Percentiles rank a stretch among this genome's conserved stretches.
Conservation (phyloP, 2,113 vertebrate genomes). For the Echinops telfairi region DNA sequence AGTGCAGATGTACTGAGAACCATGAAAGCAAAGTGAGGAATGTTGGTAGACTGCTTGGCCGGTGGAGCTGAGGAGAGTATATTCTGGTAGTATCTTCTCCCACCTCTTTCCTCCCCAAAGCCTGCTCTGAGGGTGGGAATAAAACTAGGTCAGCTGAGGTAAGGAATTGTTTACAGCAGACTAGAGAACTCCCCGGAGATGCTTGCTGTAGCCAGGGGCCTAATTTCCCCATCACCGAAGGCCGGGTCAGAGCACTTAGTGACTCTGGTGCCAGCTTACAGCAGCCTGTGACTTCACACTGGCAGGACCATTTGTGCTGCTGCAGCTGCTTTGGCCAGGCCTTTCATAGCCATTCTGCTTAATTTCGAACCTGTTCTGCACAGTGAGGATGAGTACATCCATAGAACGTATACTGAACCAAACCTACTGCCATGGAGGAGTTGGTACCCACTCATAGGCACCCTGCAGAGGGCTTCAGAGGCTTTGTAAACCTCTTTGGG, state of each 20-base stretch:
- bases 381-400: constrained; percentile 23
- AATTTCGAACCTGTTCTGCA: constrained; percentile 10
- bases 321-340: constrained; percentile 55
- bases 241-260: constrained; percentile 46
- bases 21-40: not conserved
- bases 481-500: too few relatives aligned
- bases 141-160: constrained; percentile 58
- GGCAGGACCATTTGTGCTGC: constrained; percentile 20
- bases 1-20: not conserved
- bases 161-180: constrained; percentile 48
- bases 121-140: constrained; percentile 19
- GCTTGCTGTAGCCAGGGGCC: constrained; percentile 38
- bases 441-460: not conserved
- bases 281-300: constrained; percentile 33
- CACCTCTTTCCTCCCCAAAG: not conserved
- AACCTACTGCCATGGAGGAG: not conserved
- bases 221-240: constrained; percentile 40
- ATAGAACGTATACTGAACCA: too few relatives aligned
- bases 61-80: not conserved
- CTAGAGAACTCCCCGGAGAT: constrained; percentile 23
- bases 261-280: constrained; percentile 27
- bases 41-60: not conserved
- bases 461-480: not conserved
- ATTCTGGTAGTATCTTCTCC: constrained; percentile 15
- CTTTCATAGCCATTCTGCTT: constrained; percentile 51